These are phyloP conservation scores for Plagodis dolabraria DNA, from an alignment of 2,888 invertebrate species.

Conservation along the genomic window DNA sequence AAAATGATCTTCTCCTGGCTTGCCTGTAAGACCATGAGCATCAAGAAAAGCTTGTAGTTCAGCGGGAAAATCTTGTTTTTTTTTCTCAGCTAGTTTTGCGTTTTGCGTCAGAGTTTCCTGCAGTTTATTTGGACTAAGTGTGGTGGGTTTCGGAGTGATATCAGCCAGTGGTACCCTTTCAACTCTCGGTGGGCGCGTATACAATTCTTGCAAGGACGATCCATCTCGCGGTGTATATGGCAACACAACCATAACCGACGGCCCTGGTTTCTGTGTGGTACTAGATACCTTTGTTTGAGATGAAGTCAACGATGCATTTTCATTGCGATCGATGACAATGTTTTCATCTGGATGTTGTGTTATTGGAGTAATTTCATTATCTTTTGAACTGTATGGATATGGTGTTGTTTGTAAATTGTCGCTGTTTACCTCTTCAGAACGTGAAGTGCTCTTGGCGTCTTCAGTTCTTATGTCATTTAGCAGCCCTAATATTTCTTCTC, in stretches of 20 bases:
- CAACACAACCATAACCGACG: conserved; percentile 87
- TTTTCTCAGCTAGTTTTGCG: conserved; percentile 50
- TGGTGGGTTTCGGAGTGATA: conserved; percentile 57
- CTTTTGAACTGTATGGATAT: conserved; percentile 50
- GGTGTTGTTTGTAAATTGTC: conserved; percentile 45
- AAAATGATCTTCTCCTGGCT: conserved; percentile 70
- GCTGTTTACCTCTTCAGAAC: conserved; percentile 50
- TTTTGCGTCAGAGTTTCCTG: conserved; percentile 53
- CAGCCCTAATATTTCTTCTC: conserved; percentile 87
- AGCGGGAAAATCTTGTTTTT: conserved; percentile 58
- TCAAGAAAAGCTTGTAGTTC: conserved; percentile 74
- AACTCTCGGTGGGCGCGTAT: conserved; percentile 87
- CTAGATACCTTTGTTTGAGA: conserved; percentile 50
- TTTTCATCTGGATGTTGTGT: conserved; percentile 44
- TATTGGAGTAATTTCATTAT: conserved; percentile 57
- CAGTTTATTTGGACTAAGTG: conserved; percentile 48
- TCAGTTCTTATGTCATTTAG: conserved; percentile 87
- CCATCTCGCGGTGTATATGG: conserved; percentile 86
- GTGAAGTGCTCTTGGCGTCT: conserved; percentile 67
- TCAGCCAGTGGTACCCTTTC: conserved; percentile 77
- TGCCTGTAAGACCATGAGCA: conserved; percentile 69
- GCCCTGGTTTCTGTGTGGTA: conserved; percentile 58
- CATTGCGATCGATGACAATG: conserved; percentile 37
- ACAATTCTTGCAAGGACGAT: conserved; percentile 86
- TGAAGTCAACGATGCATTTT: conserved; percentile 39